Conservation (phyloP, 2,113 vertebrate species). For the Tautogolabrus adspersus region DNA sequence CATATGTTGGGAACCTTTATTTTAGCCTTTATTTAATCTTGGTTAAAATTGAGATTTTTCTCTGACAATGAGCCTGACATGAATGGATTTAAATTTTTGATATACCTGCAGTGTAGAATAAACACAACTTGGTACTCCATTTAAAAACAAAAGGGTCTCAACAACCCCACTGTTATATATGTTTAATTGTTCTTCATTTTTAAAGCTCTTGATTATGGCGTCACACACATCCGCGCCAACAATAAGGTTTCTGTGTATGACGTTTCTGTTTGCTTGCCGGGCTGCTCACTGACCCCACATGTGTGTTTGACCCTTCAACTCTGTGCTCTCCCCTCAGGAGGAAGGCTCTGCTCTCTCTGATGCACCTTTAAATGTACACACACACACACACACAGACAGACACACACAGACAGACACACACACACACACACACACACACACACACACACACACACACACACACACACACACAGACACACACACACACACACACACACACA, state of each 20-base stretch:
- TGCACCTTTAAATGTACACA: slow-evolving; percentile 55
- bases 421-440: slow-evolving; percentile 55
- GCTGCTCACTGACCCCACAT: slow-evolving; percentile 85
- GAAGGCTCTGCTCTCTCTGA: slow-evolving; percentile 42
- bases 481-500: slow-evolving; percentile 61
- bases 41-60: too few relatives aligned
- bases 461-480: slow-evolving; percentile 14
- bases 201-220: too few relatives aligned
- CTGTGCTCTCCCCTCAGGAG: slow-evolving; percentile 83
- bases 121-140: too few relatives aligned
- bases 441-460: slow-evolving; percentile 34
- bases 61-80: too few relatives aligned
- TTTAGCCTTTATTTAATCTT: too few relatives aligned
- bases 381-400: slow-evolving; percentile 56
- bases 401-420: slow-evolving; percentile 21
- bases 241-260: slow-evolving; percentile 50
- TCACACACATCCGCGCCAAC: slow-evolving; percentile 46
- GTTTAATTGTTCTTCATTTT: too few relatives aligned
- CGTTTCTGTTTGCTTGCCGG: slow-evolving; percentile 85
- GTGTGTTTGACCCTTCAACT: slow-evolving; percentile 89
- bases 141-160: too few relatives aligned
- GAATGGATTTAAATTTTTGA: too few relatives aligned
- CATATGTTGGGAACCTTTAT: too few relatives aligned
- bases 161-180: too few relatives aligned
- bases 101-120: too few relatives aligned